A percentile compares a stretch with the other conserved stretches of the same genome.
phyloP scores from a whole-genome alignment of 2,888 invertebrate species.

The Erebia ligea region DNA sequence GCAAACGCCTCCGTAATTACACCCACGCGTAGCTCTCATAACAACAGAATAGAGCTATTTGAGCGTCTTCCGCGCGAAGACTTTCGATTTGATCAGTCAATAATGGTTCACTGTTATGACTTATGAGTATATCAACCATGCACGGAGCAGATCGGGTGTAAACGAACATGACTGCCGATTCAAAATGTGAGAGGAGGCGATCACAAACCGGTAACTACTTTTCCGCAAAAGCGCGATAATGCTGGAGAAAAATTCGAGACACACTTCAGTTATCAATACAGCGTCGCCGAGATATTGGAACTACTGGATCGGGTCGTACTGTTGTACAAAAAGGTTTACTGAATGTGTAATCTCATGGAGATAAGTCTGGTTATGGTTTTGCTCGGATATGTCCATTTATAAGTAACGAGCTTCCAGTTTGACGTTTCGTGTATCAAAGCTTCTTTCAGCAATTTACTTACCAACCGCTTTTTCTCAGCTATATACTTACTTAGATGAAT shows the following conservation, averaged over 20 bases:
- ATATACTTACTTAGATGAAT: neutral
- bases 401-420: constrained; percentile 21
- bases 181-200: constrained; percentile 67
- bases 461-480: neutral
- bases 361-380: constrained; percentile 37
- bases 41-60: constrained; percentile 46
- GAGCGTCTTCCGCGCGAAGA: constrained; percentile 54
- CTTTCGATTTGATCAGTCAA: constrained; percentile 64
- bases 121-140: constrained; percentile 51
- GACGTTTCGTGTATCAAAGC: constrained; percentile 11
- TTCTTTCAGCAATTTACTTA: neutral
- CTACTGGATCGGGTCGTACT: constrained; percentile 43
- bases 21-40: constrained; percentile 22
- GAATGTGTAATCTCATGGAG: constrained; percentile 45
- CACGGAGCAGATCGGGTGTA: constrained; percentile 35
- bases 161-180: constrained; percentile 49
- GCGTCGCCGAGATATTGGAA: constrained; percentile 50
- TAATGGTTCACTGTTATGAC: constrained; percentile 64
- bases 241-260: constrained; percentile 63
- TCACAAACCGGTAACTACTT: constrained; percentile 79
- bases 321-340: constrained; percentile 44
- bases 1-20: neutral
- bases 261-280: constrained; percentile 53
- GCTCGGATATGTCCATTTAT: constrained; percentile 22
- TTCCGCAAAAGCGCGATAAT: constrained; percentile 72